Percentiles rank a stretch among this genome's conserved stretches.
Evolutionary conservation across 2,888 invertebrate genomes (phyloP).

Genomic region (Megastigmus dorsalis): DNA sequence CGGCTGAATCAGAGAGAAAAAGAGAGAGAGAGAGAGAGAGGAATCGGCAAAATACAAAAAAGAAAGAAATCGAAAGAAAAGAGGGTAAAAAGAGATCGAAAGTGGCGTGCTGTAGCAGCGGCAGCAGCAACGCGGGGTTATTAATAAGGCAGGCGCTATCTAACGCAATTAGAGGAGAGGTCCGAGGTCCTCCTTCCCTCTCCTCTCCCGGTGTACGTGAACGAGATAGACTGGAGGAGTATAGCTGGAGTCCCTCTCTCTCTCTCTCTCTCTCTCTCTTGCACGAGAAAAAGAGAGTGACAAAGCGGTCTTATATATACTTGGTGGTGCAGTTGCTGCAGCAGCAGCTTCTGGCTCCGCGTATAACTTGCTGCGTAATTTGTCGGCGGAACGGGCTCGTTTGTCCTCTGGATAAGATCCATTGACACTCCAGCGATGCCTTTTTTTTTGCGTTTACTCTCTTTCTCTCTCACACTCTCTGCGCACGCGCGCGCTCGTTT

Average conservation of each 20-base stretch:
- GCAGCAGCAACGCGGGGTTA: constrained; percentile 68
- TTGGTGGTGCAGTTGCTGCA: constrained; percentile 16
- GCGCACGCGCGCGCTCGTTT: no score
- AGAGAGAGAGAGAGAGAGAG: background rate
- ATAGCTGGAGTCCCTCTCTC: constrained; percentile 2
- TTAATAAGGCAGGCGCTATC: constrained; percentile 73
- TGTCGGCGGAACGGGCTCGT: constrained; percentile 52
- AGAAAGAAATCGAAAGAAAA: background rate
- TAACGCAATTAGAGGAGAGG: constrained; percentile 72
- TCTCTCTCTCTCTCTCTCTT: constrained; percentile 8
- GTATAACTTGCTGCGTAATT: constrained; percentile 54
- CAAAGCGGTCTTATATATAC: constrained; percentile 53
- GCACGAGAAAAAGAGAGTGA: constrained; percentile 34
- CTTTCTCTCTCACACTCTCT: background rate
- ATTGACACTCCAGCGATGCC: constrained; percentile 41
- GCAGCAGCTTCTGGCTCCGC: constrained; percentile 1
- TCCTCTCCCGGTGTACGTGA: constrained; percentile 58
- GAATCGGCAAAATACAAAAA: constrained; percentile 1
- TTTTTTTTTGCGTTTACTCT: background rate
- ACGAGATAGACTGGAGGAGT: constrained; percentile 57
- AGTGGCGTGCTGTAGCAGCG: constrained; percentile 54
- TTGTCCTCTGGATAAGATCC: constrained; percentile 53
- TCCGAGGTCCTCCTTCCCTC: no score
- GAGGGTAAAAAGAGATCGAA: constrained; percentile 43
- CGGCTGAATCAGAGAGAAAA: constrained; percentile 17